Percentiles rank a stretch among this genome's conserved stretches.
Conservation (phyloP, 2,888 invertebrate genomes). For the Glyphotaelius pellucidus region DNA sequence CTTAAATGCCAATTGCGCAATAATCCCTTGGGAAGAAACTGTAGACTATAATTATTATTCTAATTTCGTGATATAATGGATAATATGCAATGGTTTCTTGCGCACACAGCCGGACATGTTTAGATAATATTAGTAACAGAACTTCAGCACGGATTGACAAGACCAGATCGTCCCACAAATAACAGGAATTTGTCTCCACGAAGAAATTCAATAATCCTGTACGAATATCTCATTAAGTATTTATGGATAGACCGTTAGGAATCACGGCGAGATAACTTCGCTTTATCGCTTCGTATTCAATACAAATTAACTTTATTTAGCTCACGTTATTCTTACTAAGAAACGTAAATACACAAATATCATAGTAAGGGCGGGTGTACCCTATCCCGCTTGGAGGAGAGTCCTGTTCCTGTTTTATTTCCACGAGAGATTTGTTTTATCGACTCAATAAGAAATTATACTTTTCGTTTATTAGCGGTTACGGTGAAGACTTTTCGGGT, state of each 20-base stretch:
- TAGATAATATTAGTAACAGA: too few relatives aligned
- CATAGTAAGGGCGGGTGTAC: conserved; percentile 57
- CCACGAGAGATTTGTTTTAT: conserved; percentile 10
- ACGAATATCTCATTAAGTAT: not conserved
- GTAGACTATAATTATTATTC: too few relatives aligned
- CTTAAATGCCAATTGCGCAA: conserved; percentile 28
- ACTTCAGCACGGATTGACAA: not conserved
- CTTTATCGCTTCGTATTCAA: not conserved
- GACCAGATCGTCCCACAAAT: conserved; percentile 13
- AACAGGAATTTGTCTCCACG: conserved; percentile 4
- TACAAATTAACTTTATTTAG: conserved; percentile 43
- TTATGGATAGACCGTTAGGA: not conserved
- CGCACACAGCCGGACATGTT: too few relatives aligned
- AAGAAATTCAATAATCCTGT: conserved; percentile 15
- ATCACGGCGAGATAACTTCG: not conserved
- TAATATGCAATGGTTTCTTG: too few relatives aligned
- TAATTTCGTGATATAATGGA: too few relatives aligned
- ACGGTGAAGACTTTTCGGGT: not conserved
- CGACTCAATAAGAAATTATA: not conserved
- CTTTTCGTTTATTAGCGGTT: not conserved
- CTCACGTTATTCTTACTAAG: conserved; percentile 9
- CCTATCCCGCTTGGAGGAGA: not conserved
- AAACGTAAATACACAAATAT: conserved; percentile 58
- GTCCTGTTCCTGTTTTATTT: conserved; percentile 13
- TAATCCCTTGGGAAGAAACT: not conserved